Base-by-base conservation (phyloP, 1,140 invertebrate genomes). In the Heliothis subflexa region DNA sequence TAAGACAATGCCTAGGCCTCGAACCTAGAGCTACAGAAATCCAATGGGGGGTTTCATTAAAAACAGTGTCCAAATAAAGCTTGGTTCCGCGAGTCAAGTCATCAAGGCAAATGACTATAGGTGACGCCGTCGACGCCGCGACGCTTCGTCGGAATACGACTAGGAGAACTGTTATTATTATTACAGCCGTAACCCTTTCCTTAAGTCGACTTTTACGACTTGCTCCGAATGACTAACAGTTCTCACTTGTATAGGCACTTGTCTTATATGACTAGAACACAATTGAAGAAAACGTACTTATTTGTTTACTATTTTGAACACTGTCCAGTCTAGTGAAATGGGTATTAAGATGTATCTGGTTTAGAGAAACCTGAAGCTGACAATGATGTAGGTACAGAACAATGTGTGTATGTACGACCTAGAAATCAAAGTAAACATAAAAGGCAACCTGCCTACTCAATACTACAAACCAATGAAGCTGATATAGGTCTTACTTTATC, bases 91-190 rank as follows among this genome's bases (percentile, higher is more conserved):
- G 33, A 64, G n/a, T 64, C 33, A 64, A 64, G 16, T 45, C 61
- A 64, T 64, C 40, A 18, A 64, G 40, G 54, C 10, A 16, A 64
- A 64, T 64, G n/a, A 47, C 16, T 64, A 64, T 64, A 62, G 59
- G 59, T 62, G 59, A n/a, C 33, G 59, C 59, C 33, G 59, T 62
- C 59, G 12, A 40, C 61, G 33, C 61, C 10, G 33, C 61, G 14
- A 11, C 33, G 61, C 40, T 45, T 18, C 40, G 16, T 33, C 12
- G n/a, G 33, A 64, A 45, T 64, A 45, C 5, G 61, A 64, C 61
- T 47, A 47, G 59, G 59, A 62, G 61, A 64, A 64, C 61, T 64
- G 61, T 64, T 64, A 64, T 64, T 64, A 64, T 64, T 64, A 64
- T 64, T 45, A 64, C 40, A 18, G 40, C 40, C 33, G 61, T 64